These are phyloP conservation scores for Saguinus midas DNA, from an alignment of 2,113 vertebrate genomes.

Conservation along the genomic window DNA sequence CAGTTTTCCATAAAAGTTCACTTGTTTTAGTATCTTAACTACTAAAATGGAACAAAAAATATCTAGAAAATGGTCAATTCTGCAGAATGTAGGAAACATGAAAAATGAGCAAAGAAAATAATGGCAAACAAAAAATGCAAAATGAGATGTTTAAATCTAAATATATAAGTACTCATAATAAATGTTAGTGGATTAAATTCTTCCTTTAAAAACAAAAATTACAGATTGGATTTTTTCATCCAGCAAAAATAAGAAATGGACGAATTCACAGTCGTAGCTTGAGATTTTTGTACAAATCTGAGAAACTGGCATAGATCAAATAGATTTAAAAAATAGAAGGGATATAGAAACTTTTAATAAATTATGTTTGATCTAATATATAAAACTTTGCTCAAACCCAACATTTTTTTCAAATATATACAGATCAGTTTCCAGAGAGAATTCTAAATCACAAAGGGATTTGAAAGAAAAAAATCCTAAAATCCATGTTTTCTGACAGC, in stretches of 20 bases:
- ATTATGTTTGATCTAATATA: not conserved
- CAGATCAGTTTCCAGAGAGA: not conserved
- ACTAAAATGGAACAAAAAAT: not conserved
- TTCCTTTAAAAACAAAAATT: not conserved
- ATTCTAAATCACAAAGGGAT: not conserved
- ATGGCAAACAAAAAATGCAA: not conserved
- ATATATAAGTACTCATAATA: not conserved
- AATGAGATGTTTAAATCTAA: not conserved
- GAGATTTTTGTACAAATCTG: not conserved
- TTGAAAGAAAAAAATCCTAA: not conserved
- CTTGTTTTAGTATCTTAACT: not conserved
- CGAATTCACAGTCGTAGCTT: not conserved
- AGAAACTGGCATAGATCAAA: not conserved
- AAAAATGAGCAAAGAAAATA: not conserved
- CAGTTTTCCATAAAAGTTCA: not conserved
- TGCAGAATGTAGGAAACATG: not conserved
- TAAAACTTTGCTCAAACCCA: not conserved
- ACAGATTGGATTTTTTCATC: not conserved
- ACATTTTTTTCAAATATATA: not conserved
- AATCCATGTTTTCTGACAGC: not conserved
- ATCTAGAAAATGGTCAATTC: not conserved
- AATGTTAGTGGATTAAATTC: not conserved
- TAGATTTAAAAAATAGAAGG: not conserved
- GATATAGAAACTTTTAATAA: not conserved
- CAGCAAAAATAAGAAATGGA: not conserved